Evolutionary conservation across 2,797 vertebrate species (phyloP).

Genomic region (Cyprinodon diabolis): DNA sequence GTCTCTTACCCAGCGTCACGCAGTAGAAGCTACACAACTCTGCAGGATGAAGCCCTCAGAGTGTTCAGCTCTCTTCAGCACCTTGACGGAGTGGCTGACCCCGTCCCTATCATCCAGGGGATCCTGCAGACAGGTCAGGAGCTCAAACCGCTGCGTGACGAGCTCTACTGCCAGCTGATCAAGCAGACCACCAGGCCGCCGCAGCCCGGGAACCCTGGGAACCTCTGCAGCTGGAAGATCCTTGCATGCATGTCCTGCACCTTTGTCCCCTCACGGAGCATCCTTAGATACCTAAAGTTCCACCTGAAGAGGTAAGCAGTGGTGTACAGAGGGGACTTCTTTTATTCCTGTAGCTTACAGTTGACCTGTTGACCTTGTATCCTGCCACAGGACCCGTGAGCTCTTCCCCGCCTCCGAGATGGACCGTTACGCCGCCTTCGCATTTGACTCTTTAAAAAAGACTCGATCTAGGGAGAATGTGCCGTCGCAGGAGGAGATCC

Average conservation of each 20-base stretch:
- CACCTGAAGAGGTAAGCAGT: constrained; percentile 90
- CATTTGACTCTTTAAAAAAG: constrained; percentile 89
- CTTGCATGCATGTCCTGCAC: constrained; percentile 93
- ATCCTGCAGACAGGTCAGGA: constrained; percentile 93
- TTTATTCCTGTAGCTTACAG: too few species aligned
- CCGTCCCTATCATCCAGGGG: constrained; percentile 90
- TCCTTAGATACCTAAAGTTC: constrained; percentile 94
- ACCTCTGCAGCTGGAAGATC: constrained; percentile 92
- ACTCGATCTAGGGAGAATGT: constrained; percentile 92
- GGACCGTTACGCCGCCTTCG: constrained; percentile 89
- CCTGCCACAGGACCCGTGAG: constrained; percentile 84
- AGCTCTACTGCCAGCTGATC: constrained; percentile 96
- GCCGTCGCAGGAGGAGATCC: constrained; percentile 92
- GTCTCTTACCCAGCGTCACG: constrained; percentile 77
- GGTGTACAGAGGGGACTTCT: accelerated
- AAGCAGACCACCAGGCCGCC: constrained; percentile 93
- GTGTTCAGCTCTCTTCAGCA: constrained; percentile 95
- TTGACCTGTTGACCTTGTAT: neutral
- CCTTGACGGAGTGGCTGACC: constrained; percentile 88
- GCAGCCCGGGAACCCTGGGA: constrained; percentile 81
- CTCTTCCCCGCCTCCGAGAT: constrained; percentile 90
- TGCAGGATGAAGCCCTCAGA: constrained; percentile 94
- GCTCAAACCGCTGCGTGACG: constrained; percentile 89
- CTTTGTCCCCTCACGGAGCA: constrained; percentile 87
- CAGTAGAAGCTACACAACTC: constrained; percentile 89